phyloP scores from a whole-genome alignment of 2,113 vertebrate genomes.

The Nannobrachium achirus region DNA sequence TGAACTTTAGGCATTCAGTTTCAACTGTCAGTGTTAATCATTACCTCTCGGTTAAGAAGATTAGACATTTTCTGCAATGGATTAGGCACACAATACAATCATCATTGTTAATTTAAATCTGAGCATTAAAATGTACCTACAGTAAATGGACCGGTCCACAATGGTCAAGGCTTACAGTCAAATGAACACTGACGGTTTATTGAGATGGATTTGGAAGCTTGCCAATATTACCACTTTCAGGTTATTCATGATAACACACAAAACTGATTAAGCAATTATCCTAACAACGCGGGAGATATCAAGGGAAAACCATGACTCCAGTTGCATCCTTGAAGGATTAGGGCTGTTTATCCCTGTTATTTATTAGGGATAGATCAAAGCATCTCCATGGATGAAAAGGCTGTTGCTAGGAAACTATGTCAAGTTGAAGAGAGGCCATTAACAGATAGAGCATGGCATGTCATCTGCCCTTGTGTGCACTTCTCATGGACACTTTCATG shows the following conservation, averaged over 20 bases:
- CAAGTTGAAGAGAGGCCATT: conserved; percentile 47
- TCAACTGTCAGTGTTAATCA: conserved; percentile 46
- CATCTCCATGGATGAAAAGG: conserved; percentile 42
- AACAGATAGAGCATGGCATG: conserved; percentile 32
- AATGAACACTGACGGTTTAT: conserved; percentile 16
- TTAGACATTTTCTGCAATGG: conserved; percentile 49
- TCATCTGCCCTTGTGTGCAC: conserved; percentile 22
- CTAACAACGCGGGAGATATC: conserved; percentile 47
- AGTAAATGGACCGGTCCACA: too few relatives aligned
- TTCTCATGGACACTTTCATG: conserved; percentile 5
- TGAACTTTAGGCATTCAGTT: conserved; percentile 26
- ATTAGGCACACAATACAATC: conserved; percentile 25
- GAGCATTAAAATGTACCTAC: too few relatives aligned
- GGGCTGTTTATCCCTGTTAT: conserved; percentile 68
- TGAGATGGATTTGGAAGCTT: conserved; percentile 43
- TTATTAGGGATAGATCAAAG: conserved; percentile 70
- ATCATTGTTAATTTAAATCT: too few relatives aligned
- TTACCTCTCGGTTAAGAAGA: conserved; percentile 50
- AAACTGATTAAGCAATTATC: conserved; percentile 68
- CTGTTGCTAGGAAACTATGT: conserved; percentile 65
- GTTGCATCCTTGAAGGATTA: conserved; percentile 55
- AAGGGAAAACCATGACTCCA: conserved; percentile 33
- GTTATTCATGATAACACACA: conserved; percentile 22
- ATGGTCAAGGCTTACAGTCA: too few relatives aligned
- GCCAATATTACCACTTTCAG: conserved; percentile 41